phyloP scores from a whole-genome alignment of 2,797 vertebrate species.

The Lateolabrax maculatus region DNA sequence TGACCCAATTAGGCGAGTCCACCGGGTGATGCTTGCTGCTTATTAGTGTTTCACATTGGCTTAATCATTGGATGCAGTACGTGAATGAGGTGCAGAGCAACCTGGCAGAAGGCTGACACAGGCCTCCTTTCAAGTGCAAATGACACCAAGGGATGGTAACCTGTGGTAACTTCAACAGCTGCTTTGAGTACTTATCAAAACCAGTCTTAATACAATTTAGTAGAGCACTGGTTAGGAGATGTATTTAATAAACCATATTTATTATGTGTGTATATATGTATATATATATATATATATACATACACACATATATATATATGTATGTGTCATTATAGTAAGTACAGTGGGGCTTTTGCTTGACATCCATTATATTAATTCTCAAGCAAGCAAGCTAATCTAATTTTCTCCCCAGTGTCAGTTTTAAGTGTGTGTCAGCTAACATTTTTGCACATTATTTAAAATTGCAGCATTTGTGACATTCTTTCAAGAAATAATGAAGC shows the following conservation, averaged over 20 bases:
- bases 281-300: background rate
- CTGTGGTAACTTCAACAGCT: slow-evolving; percentile 66
- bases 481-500: slow-evolving; percentile 74
- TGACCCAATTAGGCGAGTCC: slow-evolving; percentile 84
- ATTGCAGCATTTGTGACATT: slow-evolving; percentile 63
- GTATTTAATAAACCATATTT: slow-evolving; percentile 17
- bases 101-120: slow-evolving; percentile 67
- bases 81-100: slow-evolving; percentile 76
- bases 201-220: slow-evolving; percentile 32
- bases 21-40: slow-evolving; percentile 79
- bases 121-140: slow-evolving; percentile 77
- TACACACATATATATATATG: background rate
- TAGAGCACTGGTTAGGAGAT: slow-evolving; percentile 42
- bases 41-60: slow-evolving; percentile 81
- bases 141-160: slow-evolving; percentile 69
- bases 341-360: slow-evolving; percentile 10
- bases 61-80: slow-evolving; percentile 76
- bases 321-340: background rate
- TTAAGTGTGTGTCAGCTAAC: slow-evolving; percentile 46
- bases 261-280: background rate
- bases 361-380: slow-evolving; percentile 30
- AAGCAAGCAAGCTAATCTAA: slow-evolving; percentile 40
- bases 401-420: slow-evolving; percentile 46
- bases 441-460: slow-evolving; percentile 59
- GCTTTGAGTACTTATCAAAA: slow-evolving; percentile 54